Evolutionary conservation across 1,140 invertebrate species (phyloP).

Genomic region (Nephila pilipes): DNA sequence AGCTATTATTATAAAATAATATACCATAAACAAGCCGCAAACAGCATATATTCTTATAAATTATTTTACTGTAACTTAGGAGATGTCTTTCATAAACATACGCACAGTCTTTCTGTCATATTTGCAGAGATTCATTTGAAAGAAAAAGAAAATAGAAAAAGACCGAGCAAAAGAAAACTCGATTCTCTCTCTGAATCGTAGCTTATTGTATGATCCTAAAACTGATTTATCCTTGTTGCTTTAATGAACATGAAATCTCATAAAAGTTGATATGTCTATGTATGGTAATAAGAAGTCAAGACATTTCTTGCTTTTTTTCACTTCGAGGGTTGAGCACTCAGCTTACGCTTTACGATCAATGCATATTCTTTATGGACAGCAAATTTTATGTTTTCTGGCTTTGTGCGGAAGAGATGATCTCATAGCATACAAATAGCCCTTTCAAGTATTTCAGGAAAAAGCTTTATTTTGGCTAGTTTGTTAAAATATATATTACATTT

Average conservation of each 20-base stretch:
- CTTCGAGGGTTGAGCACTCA: background rate
- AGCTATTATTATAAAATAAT: background rate
- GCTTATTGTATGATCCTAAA: background rate
- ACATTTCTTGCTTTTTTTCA: background rate
- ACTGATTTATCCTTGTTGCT: background rate
- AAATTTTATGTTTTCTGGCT: constrained; percentile 14
- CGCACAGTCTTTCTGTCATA: background rate
- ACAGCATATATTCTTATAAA: background rate
- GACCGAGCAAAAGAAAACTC: too few relatives aligned
- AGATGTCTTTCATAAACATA: background rate
- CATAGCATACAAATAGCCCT: background rate
- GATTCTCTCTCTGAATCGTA: background rate
- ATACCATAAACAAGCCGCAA: background rate
- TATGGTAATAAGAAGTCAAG: constrained; percentile 5
- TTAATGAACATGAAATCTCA: constrained; percentile 20
- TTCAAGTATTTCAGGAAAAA: background rate
- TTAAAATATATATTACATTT: background rate
- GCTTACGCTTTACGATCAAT: constrained; percentile 21
- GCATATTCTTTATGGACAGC: background rate
- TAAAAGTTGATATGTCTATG: constrained; percentile 26
- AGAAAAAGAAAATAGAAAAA: background rate
- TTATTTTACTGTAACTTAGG: background rate
- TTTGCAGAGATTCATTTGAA: background rate
- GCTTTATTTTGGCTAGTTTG: background rate
- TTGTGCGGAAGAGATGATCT: background rate